Evolutionary conservation across 2,888 invertebrate genomes (phyloP).

Genomic region (Parasteatoda lunata): DNA sequence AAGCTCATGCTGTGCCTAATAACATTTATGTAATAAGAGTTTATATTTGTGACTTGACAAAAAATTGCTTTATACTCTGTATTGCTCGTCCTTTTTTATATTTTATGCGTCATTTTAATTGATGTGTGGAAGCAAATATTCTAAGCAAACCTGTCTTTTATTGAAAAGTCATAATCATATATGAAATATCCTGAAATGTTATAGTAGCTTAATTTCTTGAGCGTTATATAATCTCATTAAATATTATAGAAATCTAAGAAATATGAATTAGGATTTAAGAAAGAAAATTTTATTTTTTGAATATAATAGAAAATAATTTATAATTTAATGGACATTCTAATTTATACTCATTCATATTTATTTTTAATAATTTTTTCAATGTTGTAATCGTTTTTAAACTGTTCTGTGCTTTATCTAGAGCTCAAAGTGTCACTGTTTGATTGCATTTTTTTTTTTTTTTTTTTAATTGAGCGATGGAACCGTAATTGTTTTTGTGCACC

Average conservation of each 20-base stretch:
- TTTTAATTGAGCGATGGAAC: not conserved
- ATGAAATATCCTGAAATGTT: not conserved
- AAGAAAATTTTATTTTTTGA: not conserved
- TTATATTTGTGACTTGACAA: constrained; percentile 11
- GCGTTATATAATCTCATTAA: not conserved
- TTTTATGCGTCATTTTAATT: no score
- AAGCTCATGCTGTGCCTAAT: constrained; percentile 20
- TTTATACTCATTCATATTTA: not conserved
- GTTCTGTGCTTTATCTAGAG: not conserved
- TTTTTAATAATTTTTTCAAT: not conserved
- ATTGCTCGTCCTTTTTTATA: no score
- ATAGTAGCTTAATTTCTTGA: not conserved
- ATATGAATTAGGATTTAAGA: not conserved
- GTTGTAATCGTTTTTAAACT: not conserved
- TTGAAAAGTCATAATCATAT: not conserved
- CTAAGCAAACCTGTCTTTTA: not conserved
- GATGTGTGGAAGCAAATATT: no score
- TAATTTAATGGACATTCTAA: no score
- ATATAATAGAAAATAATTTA: no score
- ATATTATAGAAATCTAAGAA: not conserved
- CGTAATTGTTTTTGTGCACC: not conserved
- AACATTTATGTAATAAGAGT: constrained; percentile 9
- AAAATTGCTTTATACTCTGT: not conserved
- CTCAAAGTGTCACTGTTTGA: not conserved
- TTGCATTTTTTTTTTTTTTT: not conserved